phyloP scores from a whole-genome alignment of 2,113 vertebrate species.

The Gymnogyps californianus region DNA sequence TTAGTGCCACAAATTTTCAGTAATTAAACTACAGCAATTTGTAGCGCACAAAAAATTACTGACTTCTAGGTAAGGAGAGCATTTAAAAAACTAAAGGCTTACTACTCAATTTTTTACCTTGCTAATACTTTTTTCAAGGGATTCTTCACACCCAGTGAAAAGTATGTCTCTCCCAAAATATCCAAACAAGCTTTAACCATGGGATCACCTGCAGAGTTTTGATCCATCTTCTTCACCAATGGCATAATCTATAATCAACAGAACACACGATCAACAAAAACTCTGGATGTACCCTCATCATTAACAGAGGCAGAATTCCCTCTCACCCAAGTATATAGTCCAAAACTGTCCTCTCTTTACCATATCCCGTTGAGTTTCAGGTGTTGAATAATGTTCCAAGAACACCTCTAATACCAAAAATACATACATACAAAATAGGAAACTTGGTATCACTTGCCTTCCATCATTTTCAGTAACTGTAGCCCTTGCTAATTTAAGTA shows the following conservation, averaged over 20 bases:
- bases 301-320: background rate
- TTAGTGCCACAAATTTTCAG: background rate
- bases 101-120: conserved; percentile 64
- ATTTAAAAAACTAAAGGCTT: background rate
- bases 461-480: background rate
- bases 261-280: background rate
- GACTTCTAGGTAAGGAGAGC: background rate
- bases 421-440: background rate
- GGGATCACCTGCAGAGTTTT: conserved; percentile 42
- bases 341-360: background rate
- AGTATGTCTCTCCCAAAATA: conserved; percentile 79
- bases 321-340: background rate
- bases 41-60: background rate
- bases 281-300: background rate
- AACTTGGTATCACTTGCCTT: background rate
- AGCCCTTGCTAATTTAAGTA: background rate
- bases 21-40: background rate
- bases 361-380: background rate
- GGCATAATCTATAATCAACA: conserved; percentile 73
- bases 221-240: conserved; percentile 75
- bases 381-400: background rate
- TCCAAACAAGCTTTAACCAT: conserved; percentile 79
- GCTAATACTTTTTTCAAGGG: conserved; percentile 85
- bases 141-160: conserved; percentile 83
- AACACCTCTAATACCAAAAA: background rate